Conservation (phyloP, 2,113 vertebrate species). For the Oreochromis niloticus region DNA sequence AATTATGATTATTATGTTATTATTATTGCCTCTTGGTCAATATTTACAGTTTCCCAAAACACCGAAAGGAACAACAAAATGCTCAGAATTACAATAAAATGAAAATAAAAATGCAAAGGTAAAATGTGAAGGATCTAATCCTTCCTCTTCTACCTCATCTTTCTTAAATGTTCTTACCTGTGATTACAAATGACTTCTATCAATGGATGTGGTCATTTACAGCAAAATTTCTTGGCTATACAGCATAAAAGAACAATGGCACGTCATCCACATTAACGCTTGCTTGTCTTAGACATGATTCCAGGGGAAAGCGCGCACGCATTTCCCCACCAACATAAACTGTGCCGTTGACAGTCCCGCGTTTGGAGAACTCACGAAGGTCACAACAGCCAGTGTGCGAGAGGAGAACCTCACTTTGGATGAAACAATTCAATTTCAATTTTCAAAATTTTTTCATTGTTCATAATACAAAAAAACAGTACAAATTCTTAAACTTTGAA, state of each 20-base stretch:
- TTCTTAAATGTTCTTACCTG: neutral
- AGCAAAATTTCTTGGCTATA: neutral
- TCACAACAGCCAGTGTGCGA: neutral
- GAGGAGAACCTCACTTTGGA: neutral
- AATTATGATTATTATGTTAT: neutral
- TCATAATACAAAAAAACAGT: too few species aligned
- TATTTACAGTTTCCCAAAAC: neutral
- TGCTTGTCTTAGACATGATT: neutral
- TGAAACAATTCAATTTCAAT: too few species aligned
- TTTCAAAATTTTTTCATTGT: too few species aligned
- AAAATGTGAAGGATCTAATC: neutral
- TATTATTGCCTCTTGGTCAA: rapidly evolving
- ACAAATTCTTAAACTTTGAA: too few species aligned
- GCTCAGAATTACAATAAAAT: neutral
- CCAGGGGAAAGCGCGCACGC: neutral
- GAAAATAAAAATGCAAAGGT: neutral
- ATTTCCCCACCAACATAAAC: neutral
- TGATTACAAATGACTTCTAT: neutral
- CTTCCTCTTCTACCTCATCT: neutral
- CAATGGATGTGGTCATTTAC: neutral
- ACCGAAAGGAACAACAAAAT: neutral
- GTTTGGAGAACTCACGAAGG: conserved; percentile 7
- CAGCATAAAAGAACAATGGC: neutral
- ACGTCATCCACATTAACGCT: neutral
- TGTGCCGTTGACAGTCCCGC: conserved; percentile 3